A percentile compares a stretch with the other conserved stretches of the same genome.
phyloP scores from a whole-genome alignment of 2,888 invertebrate genomes.

The Trissolcus brochymenae region DNA sequence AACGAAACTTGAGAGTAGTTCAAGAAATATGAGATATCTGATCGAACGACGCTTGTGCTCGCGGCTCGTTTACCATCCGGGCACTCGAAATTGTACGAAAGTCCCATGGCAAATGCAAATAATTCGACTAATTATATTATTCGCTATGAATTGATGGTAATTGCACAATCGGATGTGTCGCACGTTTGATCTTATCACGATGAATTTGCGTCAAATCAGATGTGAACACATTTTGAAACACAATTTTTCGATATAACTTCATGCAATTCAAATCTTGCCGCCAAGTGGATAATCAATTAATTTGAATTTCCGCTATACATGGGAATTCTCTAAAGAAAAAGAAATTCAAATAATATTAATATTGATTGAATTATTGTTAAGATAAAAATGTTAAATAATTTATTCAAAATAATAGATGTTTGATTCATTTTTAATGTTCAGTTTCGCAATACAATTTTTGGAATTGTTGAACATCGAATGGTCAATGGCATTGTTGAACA shows the following conservation, averaged over 20 bases:
- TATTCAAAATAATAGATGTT: no score
- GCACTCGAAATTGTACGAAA: constrained; percentile 28
- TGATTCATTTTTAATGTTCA: background rate
- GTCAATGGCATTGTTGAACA: background rate
- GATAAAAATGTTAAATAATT: background rate
- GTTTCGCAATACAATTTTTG: background rate
- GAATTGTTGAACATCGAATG: background rate
- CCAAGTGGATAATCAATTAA: no score
- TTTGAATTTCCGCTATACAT: no score
- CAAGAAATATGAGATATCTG: constrained; percentile 31
- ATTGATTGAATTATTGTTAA: background rate
- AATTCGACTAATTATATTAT: constrained; percentile 15
- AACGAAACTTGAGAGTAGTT: constrained; percentile 22
- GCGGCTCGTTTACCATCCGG: constrained; percentile 20
- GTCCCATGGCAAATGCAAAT: constrained; percentile 30
- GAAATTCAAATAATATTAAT: no score
- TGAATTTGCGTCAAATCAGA: no score
- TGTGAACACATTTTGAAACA: no score
- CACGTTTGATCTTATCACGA: background rate
- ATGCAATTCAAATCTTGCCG: no score
- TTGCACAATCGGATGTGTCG: constrained; percentile 19
- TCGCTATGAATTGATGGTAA: constrained; percentile 23
- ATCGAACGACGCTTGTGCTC: constrained; percentile 23
- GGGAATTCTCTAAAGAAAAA: no score
- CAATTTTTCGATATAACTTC: no score